phyloP scores from a whole-genome alignment of 23 tunicate species.

The Styela clava region DNA sequence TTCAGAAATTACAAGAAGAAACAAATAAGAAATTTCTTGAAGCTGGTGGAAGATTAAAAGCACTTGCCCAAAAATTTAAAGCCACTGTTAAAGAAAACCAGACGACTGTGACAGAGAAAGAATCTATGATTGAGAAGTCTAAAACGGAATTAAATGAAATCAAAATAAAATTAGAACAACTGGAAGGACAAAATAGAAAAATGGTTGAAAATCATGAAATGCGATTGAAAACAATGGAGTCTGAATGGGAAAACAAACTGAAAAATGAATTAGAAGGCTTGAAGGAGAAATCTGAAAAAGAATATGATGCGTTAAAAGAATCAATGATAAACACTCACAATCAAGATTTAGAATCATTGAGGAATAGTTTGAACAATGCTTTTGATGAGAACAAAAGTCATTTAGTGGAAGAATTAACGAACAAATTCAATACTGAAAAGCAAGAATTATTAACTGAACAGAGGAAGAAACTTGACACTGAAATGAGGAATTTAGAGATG shows the following conservation, averaged over 20 bases:
- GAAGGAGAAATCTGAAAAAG: constrained; percentile 6
- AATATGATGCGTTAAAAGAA: not conserved
- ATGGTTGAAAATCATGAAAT: not conserved
- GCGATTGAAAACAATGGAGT: not conserved
- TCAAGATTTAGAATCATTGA: not conserved
- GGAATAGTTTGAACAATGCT: not conserved
- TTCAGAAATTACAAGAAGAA: constrained; percentile 1
- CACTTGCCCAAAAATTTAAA: constrained; percentile 16
- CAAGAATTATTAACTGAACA: not conserved
- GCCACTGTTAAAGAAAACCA: constrained; percentile 17
- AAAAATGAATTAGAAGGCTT: not conserved
- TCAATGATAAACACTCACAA: not conserved
- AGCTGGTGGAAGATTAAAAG: constrained; percentile 25
- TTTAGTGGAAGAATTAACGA: not conserved
- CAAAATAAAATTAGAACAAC: not conserved
- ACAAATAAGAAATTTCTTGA: constrained; percentile 26
- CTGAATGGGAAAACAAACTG: not conserved
- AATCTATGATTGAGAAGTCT: not conserved
- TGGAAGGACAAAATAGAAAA: not conserved
- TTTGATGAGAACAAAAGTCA: not conserved
- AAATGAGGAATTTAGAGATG: not conserved
- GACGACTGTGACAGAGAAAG: not conserved
- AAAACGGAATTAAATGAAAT: not conserved
- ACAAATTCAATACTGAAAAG: not conserved
- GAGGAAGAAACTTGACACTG: not conserved